Base-by-base conservation (phyloP, 2,113 vertebrate genomes). In the Bolborhynchus lineola region DNA sequence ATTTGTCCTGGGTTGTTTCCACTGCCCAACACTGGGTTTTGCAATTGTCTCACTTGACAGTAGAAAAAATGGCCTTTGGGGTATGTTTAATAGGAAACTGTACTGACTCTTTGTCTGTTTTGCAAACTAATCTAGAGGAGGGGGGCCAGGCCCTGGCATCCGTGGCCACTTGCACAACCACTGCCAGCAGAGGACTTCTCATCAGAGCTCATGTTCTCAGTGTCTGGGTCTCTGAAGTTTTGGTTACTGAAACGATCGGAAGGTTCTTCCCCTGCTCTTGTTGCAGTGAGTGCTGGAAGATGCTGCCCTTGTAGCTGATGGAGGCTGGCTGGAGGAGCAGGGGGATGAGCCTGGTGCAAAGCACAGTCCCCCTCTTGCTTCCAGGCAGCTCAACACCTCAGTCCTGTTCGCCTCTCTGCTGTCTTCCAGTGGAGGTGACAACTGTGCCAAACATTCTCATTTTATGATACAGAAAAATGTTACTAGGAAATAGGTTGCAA, bases 401-500 rank as follows among this genome's bases (percentile, higher is more conserved):
- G 70, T 41, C 88, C 68, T 49, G 57, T 37, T 92, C 90, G 13
- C 64, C 53, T 78, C 83, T 94, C 80, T 24, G 90, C 94, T 65
- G 55, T 31, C 72, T 70, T 39, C 76, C 67, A 50, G 92, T 26
- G 46, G 93, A 88, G 94, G 88, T 55, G 64, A 90, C 86, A 82
- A 92, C 94, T 90, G 97, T 97, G 98, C 98, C 97, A 97, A 97
- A 97, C 68, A 69, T 93, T 86, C 31, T 60, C 74, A 69, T 77
- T 94, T 92, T 93, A 25, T 69, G 91, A 95, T 88, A 49, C 87
- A 78, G 88, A 91, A 62, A 72, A 39, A 6, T 53, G 77, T 95
- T 96, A 70, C 93, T 96, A 85, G 80, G 79, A 41, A 82, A 70
- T 91, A 95, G 90, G 78, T 93, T 93, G 94, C 94, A 86, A 88